Base-by-base conservation (phyloP, 2,113 vertebrate species). In the Trinectes maculatus region DNA sequence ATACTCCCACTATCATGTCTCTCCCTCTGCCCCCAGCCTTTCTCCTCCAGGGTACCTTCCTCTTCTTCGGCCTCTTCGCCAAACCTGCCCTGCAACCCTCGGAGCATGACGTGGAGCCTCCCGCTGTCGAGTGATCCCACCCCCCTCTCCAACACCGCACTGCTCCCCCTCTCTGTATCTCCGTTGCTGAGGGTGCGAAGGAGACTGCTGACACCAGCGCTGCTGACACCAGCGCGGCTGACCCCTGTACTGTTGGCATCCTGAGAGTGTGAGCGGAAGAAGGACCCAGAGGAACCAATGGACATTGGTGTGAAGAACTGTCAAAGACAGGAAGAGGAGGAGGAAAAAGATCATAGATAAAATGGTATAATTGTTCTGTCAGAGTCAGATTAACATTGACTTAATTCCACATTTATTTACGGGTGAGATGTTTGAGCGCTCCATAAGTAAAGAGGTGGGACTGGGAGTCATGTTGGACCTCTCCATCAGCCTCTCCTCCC, bases 241-340 rank as follows among this genome's bases (percentile, higher is more conserved):
- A 96, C 91, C 88, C 95, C 94, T 73, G 95, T 91, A 87, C 94
- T 97, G 88, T 96, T 98, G 91, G 95, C 96, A 90, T 99, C 96
- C 94, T 98, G 96, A 93, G 96, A 96, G 92, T 96, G 96, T 84
- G 96, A 96, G 92, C 96, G 96, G 93, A 96, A 99, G 95, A 97
- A 99, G 77, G 95, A 95, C 88, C 95, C 95, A 60, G 96, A 60
- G 34, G 87, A 93, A 83, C 95, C 94, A 85, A 98, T 94, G 88
- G 95, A 95, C 93, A 98, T 86, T 67, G 96, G 95, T 77, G 95
- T 92, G 93, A 96, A 94, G 93, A 96, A 95, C 97, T 99, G 94
- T 90, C 84, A 47, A 65, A 83, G 40, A 6, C 10, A 28, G 90
- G 13, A 66, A 22, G 24, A 3, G 57, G 18, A 31, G 2, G 22